Base-by-base conservation (phyloP, 2,888 invertebrate species). In the Tiliacea citrago region DNA sequence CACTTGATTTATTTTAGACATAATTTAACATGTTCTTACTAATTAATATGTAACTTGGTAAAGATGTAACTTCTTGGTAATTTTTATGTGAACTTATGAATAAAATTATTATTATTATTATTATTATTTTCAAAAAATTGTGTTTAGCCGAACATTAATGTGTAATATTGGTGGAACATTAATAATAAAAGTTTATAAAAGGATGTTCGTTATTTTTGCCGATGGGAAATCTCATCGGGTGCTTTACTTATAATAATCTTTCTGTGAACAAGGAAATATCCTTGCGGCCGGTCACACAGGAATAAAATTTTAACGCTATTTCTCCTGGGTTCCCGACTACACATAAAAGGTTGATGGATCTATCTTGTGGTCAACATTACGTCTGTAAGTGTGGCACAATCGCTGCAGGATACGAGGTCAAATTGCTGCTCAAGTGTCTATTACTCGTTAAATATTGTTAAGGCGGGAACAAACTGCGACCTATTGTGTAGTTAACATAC, bases 331-430 rank as follows among this genome's bases (percentile, higher is more conserved):
- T 49, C 42, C 5, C 21, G 13, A 10, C 8, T 29, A 47, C 42
- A 5, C 39, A 77, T 79, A 68, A 77, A 55, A 47, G 2, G 6
- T 47, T 62, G 53, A 83, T 70, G 29, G 29, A 12, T 58, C 60
- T 66, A 62, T 85, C 74, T 73, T 77, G 83, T 57, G 83, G 83
- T 83, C n/a, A 66, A 66, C 47, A 47, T n/a, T 60, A 47, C 13
- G 71, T 61, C 60, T 47, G 51, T 53, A 51, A 65, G 53, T 68
- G 69, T 69, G 66, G 39, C 55, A 39, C 51, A 77, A 80, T 83
- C 74, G 58, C 61, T 58, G 53, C 72, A 86, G 86, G 84, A 84
- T 86, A 77, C 73, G 81, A 75, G 84, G 71, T 83, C 81, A 80
- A 58, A 75, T 83, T 60, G 47, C 61, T 73, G 58, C 66, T 58